phyloP scores from a whole-genome alignment of 2,113 vertebrate species.

The Lampris megalopsis region DNA sequence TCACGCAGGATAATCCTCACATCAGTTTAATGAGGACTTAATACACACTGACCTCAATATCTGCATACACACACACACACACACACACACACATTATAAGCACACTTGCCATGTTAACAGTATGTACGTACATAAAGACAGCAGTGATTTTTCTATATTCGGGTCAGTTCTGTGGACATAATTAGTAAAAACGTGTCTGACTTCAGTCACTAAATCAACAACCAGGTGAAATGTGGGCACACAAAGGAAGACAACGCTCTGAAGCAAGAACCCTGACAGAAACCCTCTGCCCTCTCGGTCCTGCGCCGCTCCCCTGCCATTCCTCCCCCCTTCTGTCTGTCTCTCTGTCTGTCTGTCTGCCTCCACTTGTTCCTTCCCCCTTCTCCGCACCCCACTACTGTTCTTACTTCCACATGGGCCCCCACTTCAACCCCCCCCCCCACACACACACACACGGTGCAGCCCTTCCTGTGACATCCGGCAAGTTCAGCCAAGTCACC shows the following conservation, averaged over 20 bases:
- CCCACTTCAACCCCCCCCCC: neutral
- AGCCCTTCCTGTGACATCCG: neutral
- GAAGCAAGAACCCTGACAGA: conserved; percentile 26
- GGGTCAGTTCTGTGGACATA: neutral
- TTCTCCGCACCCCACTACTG: conserved; percentile 43
- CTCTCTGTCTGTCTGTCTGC: conserved; percentile 14
- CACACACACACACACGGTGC: neutral
- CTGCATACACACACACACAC: conserved; percentile 29
- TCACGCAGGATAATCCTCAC: conserved; percentile 67
- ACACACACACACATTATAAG: neutral
- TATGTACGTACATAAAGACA: neutral
- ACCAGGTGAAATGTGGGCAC: neutral
- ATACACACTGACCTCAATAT: conserved; percentile 65
- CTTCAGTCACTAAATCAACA: neutral
- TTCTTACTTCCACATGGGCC: conserved; percentile 36
- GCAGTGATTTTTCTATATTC: too few species aligned
- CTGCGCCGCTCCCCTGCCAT: conserved; percentile 59
- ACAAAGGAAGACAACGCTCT: neutral
- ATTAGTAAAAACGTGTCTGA: neutral
- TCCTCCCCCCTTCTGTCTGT: conserved; percentile 39
- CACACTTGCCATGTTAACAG: neutral
- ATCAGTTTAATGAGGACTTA: conserved; percentile 68
- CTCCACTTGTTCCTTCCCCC: conserved; percentile 40
- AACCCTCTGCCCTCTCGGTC: neutral
- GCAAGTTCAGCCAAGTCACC: conserved; percentile 50